Base-by-base conservation (phyloP, 2,797 vertebrate genomes). In the Betta splendens region DNA sequence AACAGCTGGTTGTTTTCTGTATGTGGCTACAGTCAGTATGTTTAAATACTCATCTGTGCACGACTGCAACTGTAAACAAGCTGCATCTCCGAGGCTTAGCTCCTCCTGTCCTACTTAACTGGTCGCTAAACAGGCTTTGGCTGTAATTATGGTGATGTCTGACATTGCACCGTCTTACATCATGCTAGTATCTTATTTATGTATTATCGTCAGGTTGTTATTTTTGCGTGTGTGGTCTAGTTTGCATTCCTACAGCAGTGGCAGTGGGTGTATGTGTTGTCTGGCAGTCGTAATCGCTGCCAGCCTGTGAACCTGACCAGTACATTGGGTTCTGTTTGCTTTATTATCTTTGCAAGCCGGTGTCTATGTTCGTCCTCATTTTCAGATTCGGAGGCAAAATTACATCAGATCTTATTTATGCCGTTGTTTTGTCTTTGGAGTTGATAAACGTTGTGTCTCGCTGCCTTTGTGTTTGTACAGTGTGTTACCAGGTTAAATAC, bases 101-200 rank as follows among this genome's bases (percentile, higher is more conserved):
- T 72, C 69, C 44, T 63, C 38, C 56, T 78, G 82, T 80, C 82
- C 84, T 79, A 83, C 71, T 83, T 86, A 76, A 67, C 60, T 49
- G 53, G 48, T 64, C 13, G 36, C 77, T 81, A 85, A 84, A 85
- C 77, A 83, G 53, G 76, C 66, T 81, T 77, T 59, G 72, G 69
- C 73, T 68, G 67, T 80, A 61, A 80, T 80, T 72, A 64, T 53
- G 32, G 47, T 72, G 74, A 69, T 72, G 79, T 76, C 69, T 69
- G 65, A 85, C 79, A 69, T 89, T 89, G 60, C 88, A 2, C 33
- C 13, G 60, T 63, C 82, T 89, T 89, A 85, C 86, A 85, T 89
- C 88, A 89, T 80, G 39, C 51, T 55, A 38, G 42, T 49, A 43
- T 79, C 60, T 75, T 84, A 76, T 86, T 83, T 81, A 37, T 65